Percentiles rank a stretch among this genome's conserved stretches.
These are phyloP conservation scores for Macquaria ambigua DNA, from an alignment of 2,113 vertebrate species.

Conservation along the genomic window DNA sequence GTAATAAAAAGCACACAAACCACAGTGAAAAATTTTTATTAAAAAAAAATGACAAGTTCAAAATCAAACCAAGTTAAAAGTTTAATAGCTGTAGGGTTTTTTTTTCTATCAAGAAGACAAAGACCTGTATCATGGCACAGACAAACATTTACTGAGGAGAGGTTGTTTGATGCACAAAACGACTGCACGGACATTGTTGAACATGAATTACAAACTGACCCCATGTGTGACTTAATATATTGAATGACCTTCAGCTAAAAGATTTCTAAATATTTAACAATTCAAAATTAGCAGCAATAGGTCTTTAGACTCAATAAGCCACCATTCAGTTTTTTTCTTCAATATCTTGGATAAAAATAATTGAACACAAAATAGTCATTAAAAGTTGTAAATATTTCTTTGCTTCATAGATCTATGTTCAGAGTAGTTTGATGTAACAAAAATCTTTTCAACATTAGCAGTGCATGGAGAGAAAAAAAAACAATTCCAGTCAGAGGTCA, in stretches of 20 bases:
- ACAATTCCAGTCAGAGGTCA: slow-evolving; percentile 57
- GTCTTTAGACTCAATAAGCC: slow-evolving; percentile 38
- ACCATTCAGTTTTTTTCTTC: slow-evolving; percentile 39
- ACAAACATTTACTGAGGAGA: slow-evolving; percentile 54
- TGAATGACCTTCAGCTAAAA: slow-evolving; percentile 51
- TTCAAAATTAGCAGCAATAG: slow-evolving; percentile 72
- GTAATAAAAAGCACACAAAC: slow-evolving; percentile 12
- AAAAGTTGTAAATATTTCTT: slow-evolving; percentile 36
- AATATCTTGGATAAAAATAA: slow-evolving; percentile 37
- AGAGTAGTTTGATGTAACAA: slow-evolving; percentile 39
- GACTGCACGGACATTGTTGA: slow-evolving; percentile 16
- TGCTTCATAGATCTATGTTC: slow-evolving; percentile 47
- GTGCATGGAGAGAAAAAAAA: slow-evolving; percentile 32
- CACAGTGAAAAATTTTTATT: slow-evolving; percentile 69
- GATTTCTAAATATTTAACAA: slow-evolving; percentile 36
- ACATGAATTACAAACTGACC: slow-evolving; percentile 51
- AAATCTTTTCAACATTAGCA: slow-evolving; percentile 49
- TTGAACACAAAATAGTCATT: slow-evolving; percentile 30
- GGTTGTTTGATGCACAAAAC: slow-evolving; percentile 36
- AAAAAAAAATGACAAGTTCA: slow-evolving; percentile 57
- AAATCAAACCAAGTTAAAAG: slow-evolving; percentile 60
- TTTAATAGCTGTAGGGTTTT: slow-evolving; percentile 57
- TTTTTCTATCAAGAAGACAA: slow-evolving; percentile 42
- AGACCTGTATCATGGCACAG: slow-evolving; percentile 62
- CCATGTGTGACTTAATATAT: slow-evolving; percentile 20